phyloP scores from a whole-genome alignment of 2,113 vertebrate genomes.

The Cercopithecus mona region DNA sequence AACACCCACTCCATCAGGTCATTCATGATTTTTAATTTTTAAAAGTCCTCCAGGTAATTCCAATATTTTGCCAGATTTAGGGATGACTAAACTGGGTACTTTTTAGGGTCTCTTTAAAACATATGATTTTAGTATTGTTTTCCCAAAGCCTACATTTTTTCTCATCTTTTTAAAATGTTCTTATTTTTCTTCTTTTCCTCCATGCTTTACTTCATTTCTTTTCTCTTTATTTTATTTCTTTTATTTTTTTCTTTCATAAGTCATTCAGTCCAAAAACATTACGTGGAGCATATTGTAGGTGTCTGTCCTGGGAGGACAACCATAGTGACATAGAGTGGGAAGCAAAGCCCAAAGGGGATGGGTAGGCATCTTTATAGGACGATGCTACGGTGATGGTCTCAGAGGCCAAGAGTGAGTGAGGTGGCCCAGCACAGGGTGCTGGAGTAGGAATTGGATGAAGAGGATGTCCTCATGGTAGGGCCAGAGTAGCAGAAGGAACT shows the following conservation, averaged over 20 bases:
- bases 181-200: neutral
- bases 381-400: neutral
- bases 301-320: neutral
- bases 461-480: accelerated
- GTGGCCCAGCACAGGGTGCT: accelerated
- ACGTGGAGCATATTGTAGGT: neutral
- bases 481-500: neutral
- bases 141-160: neutral
- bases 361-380: neutral
- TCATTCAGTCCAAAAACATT: neutral
- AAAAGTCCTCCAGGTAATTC: neutral
- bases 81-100: neutral
- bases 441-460: neutral
- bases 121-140: neutral
- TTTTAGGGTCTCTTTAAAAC: neutral
- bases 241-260: neutral
- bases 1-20: neutral
- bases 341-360: neutral
- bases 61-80: neutral
- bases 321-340: neutral
- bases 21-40: neutral
- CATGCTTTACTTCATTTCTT: neutral
- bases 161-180: neutral
- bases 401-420: neutral
- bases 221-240: neutral